Evolutionary conservation across 2,888 invertebrate species (phyloP).

Genomic region (Orchesella flavescens): DNA sequence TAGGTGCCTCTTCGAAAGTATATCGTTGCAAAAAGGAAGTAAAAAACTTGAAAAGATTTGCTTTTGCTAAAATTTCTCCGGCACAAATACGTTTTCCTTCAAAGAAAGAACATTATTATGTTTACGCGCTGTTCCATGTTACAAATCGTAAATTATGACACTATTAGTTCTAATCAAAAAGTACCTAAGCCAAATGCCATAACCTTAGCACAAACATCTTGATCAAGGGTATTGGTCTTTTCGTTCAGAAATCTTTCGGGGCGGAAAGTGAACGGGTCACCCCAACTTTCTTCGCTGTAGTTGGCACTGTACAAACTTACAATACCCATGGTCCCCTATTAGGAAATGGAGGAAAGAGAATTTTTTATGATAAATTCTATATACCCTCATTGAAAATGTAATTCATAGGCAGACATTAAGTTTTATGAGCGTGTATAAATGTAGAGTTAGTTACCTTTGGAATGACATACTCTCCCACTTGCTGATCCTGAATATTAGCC

Average conservation of each 20-base stretch:
- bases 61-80: slow-evolving; percentile 68
- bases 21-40: slow-evolving; percentile 68
- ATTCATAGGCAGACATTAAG: background rate
- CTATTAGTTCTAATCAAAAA: background rate
- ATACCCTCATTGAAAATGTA: no score
- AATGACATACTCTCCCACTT: slow-evolving; percentile 63
- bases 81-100: slow-evolving; percentile 65
- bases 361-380: background rate
- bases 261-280: slow-evolving; percentile 66
- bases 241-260: slow-evolving; percentile 68
- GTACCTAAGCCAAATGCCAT: slow-evolving; percentile 69
- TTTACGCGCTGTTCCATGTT: background rate
- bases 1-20: slow-evolving; percentile 60
- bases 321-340: slow-evolving; percentile 67
- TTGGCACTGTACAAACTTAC: slow-evolving; percentile 68
- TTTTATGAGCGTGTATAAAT: background rate
- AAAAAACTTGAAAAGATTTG: slow-evolving; percentile 69
- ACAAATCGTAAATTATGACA: no score
- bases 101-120: background rate
- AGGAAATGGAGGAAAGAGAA: background rate
- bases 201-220: slow-evolving; percentile 56
- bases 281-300: slow-evolving; percentile 68
- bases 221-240: slow-evolving; percentile 66
- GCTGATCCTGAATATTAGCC: slow-evolving; percentile 62
- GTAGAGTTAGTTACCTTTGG: slow-evolving; percentile 53